phyloP scores from a whole-genome alignment of 2,797 vertebrate genomes.

The Mormyrops attenuatus region DNA sequence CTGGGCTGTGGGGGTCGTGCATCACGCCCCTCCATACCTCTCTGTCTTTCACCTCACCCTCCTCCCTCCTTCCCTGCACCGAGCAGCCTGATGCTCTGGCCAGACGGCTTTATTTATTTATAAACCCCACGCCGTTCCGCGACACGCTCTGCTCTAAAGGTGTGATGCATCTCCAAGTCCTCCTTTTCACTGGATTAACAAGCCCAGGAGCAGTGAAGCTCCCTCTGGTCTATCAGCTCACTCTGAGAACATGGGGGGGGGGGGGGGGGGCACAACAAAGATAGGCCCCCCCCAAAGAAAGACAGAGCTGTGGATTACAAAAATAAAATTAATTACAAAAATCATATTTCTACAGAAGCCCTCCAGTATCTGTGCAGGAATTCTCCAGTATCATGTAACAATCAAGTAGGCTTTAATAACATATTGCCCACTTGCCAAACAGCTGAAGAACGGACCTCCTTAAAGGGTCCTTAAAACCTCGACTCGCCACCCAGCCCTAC shows the following conservation, averaged over 20 bases:
- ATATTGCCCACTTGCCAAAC: background rate
- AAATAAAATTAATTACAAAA: background rate
- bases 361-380: background rate
- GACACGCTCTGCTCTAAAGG: background rate
- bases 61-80: background rate
- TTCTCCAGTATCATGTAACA: background rate
- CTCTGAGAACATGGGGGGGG: background rate
- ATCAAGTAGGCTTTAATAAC: background rate
- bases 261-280: background rate
- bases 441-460: background rate
- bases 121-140: background rate
- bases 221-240: background rate
- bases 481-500: background rate
- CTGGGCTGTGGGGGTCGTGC: background rate
- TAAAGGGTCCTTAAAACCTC: background rate
- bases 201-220: background rate
- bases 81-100: background rate
- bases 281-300: background rate
- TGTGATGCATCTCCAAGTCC: background rate
- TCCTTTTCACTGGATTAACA: background rate
- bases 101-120: constrained; percentile 10
- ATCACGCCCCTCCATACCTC: background rate
- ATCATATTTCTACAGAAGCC: background rate
- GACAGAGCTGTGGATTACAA: background rate
- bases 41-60: background rate